Conservation (phyloP, 1,140 invertebrate species). For the Tetramorium parvispinum region DNA sequence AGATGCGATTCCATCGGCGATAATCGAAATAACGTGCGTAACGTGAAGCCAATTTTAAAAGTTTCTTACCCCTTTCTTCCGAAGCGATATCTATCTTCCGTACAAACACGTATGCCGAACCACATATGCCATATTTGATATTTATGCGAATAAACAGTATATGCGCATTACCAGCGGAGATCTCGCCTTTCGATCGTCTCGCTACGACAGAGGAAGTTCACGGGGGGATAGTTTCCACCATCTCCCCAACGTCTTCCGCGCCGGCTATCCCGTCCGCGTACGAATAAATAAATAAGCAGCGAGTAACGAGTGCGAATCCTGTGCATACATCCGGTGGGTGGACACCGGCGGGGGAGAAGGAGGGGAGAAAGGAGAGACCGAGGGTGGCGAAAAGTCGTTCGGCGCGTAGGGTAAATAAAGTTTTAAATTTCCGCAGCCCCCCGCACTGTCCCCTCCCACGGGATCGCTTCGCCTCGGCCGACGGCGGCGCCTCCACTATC, state of each 20-base stretch:
- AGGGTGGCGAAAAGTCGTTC: slow-evolving; percentile 73
- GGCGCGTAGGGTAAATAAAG: slow-evolving; percentile 83
- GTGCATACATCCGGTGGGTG: slow-evolving; percentile 35
- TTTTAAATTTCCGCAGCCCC: slow-evolving; percentile 80
- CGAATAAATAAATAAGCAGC: slow-evolving; percentile 62
- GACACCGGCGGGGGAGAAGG: background rate
- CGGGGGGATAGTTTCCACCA: background rate
- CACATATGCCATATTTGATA: background rate
- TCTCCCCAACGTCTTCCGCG: slow-evolving; percentile 5
- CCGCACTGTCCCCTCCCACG: background rate
- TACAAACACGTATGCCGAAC: background rate
- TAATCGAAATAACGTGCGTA: slow-evolving; percentile 20
- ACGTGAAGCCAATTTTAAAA: background rate
- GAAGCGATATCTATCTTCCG: background rate
- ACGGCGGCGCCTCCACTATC: slow-evolving; percentile 76
- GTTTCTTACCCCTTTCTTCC: background rate
- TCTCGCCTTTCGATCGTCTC: slow-evolving; percentile 3
- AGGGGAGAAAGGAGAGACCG: slow-evolving; percentile 58
- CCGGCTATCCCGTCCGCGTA: background rate
- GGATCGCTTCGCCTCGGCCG: slow-evolving; percentile 47
- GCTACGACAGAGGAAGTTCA: slow-evolving; percentile 8
- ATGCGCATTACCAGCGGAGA: background rate
- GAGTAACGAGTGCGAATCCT: slow-evolving; percentile 39
- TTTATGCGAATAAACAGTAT: background rate
- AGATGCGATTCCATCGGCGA: background rate